Evolutionary conservation across 2,113 vertebrate species (phyloP).

Genomic region (Callaeas wilsoni): DNA sequence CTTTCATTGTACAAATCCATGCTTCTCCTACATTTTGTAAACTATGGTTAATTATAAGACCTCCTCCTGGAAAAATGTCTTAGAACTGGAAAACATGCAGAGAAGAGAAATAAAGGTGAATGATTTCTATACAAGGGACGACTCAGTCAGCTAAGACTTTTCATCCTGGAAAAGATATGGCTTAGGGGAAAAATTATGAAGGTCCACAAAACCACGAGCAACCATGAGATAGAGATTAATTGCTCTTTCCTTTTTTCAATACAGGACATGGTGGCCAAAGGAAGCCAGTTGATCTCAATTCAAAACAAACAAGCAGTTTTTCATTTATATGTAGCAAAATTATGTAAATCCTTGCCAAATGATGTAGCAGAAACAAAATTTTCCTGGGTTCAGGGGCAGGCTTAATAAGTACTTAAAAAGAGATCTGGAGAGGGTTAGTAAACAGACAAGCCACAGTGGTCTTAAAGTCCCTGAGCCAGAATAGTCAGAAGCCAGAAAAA

Average conservation of each 20-base stretch:
- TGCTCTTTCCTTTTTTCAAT: not conserved
- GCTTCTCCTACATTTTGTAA: not conserved
- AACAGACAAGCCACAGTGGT: not conserved
- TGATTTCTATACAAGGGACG: not conserved
- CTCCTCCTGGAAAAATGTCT: not conserved
- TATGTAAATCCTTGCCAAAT: not conserved
- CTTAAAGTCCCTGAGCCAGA: not conserved
- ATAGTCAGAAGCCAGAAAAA: not conserved
- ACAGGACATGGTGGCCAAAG: not conserved
- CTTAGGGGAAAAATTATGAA: not conserved
- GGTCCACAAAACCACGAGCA: not conserved
- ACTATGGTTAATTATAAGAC: not conserved
- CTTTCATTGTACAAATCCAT: not conserved
- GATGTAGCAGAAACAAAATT: not conserved
- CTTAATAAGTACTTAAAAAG: not conserved
- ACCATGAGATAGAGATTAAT: not conserved
- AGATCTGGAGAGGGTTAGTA: not conserved
- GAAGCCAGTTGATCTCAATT: not conserved
- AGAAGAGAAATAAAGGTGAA: not conserved
- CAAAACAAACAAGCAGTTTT: slow-evolving; percentile 5
- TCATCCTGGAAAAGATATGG: not conserved
- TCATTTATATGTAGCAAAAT: not conserved
- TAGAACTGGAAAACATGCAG: not conserved
- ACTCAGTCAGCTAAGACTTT: not conserved
- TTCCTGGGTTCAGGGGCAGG: not conserved